Base-by-base conservation (phyloP, 1,140 invertebrate species). In the Eriosoma lanigerum region DNA sequence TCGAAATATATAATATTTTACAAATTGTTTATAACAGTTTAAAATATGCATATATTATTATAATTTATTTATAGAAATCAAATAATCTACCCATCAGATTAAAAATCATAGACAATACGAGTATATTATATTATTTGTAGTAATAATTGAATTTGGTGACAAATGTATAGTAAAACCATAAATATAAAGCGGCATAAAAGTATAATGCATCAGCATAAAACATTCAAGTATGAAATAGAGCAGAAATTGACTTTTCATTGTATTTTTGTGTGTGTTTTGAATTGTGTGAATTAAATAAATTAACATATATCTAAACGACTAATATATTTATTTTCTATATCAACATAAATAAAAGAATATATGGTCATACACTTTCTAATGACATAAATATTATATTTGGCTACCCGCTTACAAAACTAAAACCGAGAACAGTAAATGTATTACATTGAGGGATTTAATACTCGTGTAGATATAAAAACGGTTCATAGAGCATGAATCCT, bases 401-500 rank as follows among this genome's bases (percentile, higher is more conserved):
- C 12, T 6, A 12, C 13, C 15, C 38, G 29, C 5, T 68, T 26
- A 46, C 17, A 48, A 68, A 46, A 48, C 48, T 17, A 13, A 48
- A 48, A 48, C 8, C 5, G 13, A 46, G 26, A 68, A 68, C 32
- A 38, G 29, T 24, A 38, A 46, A 46, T 24, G 4, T 3, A 19
- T 13, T n/a, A 10, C 15, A 66, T 60, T 26, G n/a, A 38, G 8
- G 32, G 32, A n/a, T 24, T 15, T 13, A 44, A 24, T 66, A 44
- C 32, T 21, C 32, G 12, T 44, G n/a, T 6, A 60, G 19, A 54
- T 62, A 72, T 72, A 32, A n/a, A 29, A 29, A 48, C 19, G 56
- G 29, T 46, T 78, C 75, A 48, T 50, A 19, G 56, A 78, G 32
- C 75, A 44, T 78, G 38, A 48, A 78, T 78, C 75, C 75, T 78